These are phyloP conservation scores for Spheniscus humboldti DNA, from an alignment of 2,797 vertebrate species.

Conservation along the genomic window DNA sequence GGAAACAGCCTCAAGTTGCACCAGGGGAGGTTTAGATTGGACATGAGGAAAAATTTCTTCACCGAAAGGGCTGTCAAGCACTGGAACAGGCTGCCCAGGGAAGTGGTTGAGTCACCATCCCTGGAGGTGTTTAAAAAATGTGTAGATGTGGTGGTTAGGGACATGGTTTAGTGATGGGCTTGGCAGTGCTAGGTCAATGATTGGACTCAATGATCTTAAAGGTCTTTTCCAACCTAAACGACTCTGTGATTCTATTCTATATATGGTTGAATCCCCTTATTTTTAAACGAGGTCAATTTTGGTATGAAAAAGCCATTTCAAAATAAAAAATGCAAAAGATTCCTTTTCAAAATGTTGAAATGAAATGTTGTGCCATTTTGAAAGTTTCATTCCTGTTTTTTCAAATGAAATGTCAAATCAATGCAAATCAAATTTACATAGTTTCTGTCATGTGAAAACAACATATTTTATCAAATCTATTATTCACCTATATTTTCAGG, in stretches of 20 bases:
- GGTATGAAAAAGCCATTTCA: neutral
- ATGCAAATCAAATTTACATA: conserved; percentile 20
- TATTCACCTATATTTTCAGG: conserved; percentile 43
- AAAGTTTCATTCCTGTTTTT: neutral
- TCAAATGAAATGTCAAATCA: conserved; percentile 30
- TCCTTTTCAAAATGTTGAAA: conserved; percentile 40
- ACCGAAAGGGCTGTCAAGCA: too few relatives aligned
- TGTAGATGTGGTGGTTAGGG: too few relatives aligned
- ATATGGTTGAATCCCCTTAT: neutral
- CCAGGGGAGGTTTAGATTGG: too few relatives aligned
- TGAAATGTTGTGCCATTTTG: conserved; percentile 25
- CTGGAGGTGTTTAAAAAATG: too few relatives aligned
- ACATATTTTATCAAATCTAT: conserved; percentile 29
- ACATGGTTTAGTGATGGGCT: too few relatives aligned
- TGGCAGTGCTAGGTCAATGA: too few relatives aligned
- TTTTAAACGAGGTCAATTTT: conserved; percentile 53
- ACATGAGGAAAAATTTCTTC: too few relatives aligned
- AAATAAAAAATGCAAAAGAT: conserved; percentile 48
- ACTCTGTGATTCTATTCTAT: neutral
- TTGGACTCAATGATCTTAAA: too few relatives aligned
- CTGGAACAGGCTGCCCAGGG: too few relatives aligned
- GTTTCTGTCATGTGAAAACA: neutral
- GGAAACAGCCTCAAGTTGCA: too few relatives aligned
- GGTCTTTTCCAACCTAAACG: too few relatives aligned
- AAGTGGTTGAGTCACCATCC: too few relatives aligned